Conservation (phyloP, 2,888 invertebrate species). For the Malthinus flaveolus region DNA sequence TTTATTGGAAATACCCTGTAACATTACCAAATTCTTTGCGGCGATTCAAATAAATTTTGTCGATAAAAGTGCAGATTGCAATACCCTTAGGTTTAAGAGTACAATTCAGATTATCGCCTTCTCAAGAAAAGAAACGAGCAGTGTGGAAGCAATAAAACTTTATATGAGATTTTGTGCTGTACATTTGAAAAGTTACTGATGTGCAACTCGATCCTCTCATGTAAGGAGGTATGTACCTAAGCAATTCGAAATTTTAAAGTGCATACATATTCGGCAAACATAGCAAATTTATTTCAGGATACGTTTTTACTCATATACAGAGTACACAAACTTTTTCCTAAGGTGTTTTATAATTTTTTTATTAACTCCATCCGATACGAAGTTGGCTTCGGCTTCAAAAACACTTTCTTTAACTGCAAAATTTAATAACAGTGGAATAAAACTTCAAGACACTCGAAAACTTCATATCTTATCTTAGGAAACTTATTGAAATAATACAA, state of each 20-base stretch:
- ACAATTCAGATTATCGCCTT: constrained; percentile 21
- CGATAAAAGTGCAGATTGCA: constrained; percentile 20
- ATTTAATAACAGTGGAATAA: too few species aligned
- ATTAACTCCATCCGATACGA: too few species aligned
- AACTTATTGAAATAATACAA: too few species aligned
- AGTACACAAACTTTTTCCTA: too few species aligned
- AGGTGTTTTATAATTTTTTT: too few species aligned
- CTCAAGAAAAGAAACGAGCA: constrained; percentile 17
- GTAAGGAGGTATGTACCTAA: neutral
- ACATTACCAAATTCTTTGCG: neutral
- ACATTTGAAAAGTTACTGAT: constrained; percentile 17
- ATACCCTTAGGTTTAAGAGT: constrained; percentile 13
- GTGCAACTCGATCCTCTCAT: constrained; percentile 6
- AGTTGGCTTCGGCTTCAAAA: too few species aligned
- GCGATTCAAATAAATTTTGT: constrained; percentile 6
- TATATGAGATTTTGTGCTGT: constrained; percentile 25
- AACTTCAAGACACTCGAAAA: too few species aligned
- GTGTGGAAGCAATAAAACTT: constrained; percentile 28
- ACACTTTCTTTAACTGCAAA: too few species aligned
- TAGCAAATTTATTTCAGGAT: neutral
- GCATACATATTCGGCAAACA: constrained; percentile 2
- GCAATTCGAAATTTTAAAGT: constrained; percentile 6
- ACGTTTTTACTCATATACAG: neutral
- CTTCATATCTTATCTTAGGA: too few species aligned
- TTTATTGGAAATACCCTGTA: too few species aligned